A percentile compares a stretch with the other conserved stretches of the same genome.
Evolutionary conservation across 1,140 invertebrate genomes (phyloP).

Genomic region (Medauroidea extradentata): DNA sequence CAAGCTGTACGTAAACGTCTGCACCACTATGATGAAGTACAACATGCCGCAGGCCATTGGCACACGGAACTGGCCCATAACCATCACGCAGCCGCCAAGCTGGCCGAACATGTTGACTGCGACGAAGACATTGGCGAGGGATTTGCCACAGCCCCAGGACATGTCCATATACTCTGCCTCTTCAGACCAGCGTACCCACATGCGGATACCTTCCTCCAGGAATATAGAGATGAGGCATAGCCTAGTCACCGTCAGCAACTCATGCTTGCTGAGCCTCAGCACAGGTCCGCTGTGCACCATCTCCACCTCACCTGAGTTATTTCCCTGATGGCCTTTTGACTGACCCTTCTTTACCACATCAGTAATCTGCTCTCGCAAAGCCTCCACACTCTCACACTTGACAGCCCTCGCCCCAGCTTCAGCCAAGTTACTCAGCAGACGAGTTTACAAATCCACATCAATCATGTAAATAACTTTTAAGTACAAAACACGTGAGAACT

Average conservation of each 20-base stretch:
- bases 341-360: no score
- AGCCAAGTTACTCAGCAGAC: no score
- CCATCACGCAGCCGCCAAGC: slow-evolving; percentile 92
- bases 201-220: slow-evolving; percentile 96
- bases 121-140: slow-evolving; percentile 89
- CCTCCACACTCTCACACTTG: no score
- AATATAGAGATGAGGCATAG: slow-evolving; percentile 99
- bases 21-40: slow-evolving; percentile 93
- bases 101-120: slow-evolving; percentile 93
- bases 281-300: no score
- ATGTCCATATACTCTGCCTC: slow-evolving; percentile 98
- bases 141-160: slow-evolving; percentile 95
- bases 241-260: slow-evolving; percentile 91
- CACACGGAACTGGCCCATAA: slow-evolving; percentile 89
- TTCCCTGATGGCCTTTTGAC: no score
- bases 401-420: no score
- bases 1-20: no score
- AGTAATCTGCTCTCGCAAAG: no score
- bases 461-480: no score
- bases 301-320: no score
- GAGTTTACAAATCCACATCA: no score
- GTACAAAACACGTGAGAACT: no score
- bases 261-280: slow-evolving; percentile 85
- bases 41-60: slow-evolving; percentile 89
- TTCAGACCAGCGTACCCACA: slow-evolving; percentile 99